Conservation (phyloP, 2,113 vertebrate genomes). For the Pseudopodoces humilis region DNA sequence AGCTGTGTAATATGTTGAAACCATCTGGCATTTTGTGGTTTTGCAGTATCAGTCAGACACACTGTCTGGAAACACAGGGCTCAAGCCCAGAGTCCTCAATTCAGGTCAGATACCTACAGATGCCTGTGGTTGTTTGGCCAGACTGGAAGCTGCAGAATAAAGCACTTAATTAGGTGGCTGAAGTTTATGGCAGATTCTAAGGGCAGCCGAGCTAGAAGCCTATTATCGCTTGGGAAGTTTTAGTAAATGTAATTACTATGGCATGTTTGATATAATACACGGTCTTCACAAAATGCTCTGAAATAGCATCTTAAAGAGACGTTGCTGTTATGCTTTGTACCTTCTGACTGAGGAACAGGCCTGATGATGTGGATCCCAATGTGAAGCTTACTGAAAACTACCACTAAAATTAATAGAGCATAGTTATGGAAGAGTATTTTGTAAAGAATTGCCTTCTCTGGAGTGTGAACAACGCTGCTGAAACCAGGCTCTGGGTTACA, state of each 20-base stretch:
- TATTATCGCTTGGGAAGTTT: not conserved
- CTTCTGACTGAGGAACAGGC: not conserved
- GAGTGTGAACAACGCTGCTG: conserved; percentile 42
- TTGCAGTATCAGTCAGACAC: conserved; percentile 56
- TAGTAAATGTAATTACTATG: conserved; percentile 39
- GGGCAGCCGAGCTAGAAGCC: not conserved
- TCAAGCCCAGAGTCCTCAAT: conserved; percentile 43
- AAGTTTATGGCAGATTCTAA: conserved; percentile 16
- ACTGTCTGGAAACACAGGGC: conserved; percentile 57
- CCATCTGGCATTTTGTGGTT: conserved; percentile 64
- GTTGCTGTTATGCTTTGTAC: not conserved
- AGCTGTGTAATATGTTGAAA: conserved; percentile 48
- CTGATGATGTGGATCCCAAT: conserved; percentile 16
- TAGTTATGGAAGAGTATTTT: conserved; percentile 38
- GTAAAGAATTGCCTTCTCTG: conserved; percentile 30
- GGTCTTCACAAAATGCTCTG: not conserved
- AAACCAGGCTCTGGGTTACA: conserved; percentile 49
- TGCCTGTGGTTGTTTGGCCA: not conserved
- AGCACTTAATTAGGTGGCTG: conserved; percentile 38
- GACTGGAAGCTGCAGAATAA: conserved; percentile 3
- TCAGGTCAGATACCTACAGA: conserved; percentile 56
- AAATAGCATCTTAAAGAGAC: not conserved
- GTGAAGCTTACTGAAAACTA: conserved; percentile 34
- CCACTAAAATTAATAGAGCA: conserved; percentile 45
- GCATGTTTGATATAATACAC: not conserved